Percentiles rank a stretch among this genome's conserved stretches.
phyloP scores from a whole-genome alignment of 2,113 vertebrate genomes.

The Apaloderma vittatum region DNA sequence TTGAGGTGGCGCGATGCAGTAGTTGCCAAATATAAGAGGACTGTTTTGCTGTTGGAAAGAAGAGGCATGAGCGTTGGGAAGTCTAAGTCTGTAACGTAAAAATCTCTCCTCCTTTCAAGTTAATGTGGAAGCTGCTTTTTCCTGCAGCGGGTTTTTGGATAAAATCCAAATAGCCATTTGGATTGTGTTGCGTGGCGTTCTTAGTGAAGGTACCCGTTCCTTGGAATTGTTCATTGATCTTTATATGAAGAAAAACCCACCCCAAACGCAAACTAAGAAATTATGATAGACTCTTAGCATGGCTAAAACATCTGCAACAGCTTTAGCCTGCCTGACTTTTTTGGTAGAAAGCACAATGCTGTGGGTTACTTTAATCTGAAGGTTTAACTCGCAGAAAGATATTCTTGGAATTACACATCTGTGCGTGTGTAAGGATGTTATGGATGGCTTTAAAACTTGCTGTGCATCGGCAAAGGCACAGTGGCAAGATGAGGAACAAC shows the following conservation, averaged over 20 bases:
- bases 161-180: background rate
- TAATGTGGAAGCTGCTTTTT: background rate
- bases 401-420: background rate
- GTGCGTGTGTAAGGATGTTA: background rate
- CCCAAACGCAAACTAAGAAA: background rate
- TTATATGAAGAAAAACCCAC: background rate
- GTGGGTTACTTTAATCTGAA: background rate
- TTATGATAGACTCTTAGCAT: fast-evolving
- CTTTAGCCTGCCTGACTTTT: background rate
- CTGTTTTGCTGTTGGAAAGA: background rate
- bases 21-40: background rate
- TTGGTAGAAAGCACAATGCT: background rate
- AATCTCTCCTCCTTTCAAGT: background rate
- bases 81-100: background rate
- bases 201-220: background rate
- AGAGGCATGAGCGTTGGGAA: background rate
- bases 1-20: background rate
- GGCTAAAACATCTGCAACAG: background rate
- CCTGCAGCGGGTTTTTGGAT: background rate
- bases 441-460: background rate
- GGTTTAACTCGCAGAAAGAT: background rate
- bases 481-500: fast-evolving
- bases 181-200: background rate
- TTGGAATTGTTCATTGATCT: background rate
- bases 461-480: background rate